These are phyloP conservation scores for Threskiornis aethiopicus DNA, from an alignment of 2,797 vertebrate species.

Conservation along the genomic window DNA sequence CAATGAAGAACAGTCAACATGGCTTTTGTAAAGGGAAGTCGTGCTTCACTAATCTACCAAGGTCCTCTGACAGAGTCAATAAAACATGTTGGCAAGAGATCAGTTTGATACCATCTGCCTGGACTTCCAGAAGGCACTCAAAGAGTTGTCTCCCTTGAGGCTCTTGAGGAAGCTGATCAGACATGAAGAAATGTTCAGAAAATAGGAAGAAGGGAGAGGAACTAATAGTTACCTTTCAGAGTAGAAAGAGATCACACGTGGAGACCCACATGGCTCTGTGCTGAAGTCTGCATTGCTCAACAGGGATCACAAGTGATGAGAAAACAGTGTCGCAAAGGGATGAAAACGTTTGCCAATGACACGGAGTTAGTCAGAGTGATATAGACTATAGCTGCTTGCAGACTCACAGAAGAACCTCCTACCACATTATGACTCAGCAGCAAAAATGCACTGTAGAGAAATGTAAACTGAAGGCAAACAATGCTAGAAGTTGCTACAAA, in stretches of 20 bases:
- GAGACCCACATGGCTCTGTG: neutral
- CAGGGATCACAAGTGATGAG: neutral
- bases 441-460: neutral
- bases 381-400: neutral
- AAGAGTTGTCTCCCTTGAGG: neutral
- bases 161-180: neutral
- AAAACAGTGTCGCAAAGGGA: neutral
- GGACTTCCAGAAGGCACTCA: conserved; percentile 2
- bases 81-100: neutral
- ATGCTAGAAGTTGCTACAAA: neutral
- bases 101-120: conserved; percentile 16
- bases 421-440: neutral
- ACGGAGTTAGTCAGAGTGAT: neutral
- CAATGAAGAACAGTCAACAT: neutral
- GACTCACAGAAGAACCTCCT: neutral
- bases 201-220: neutral
- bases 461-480: neutral
- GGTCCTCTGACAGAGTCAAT: neutral
- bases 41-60: neutral
- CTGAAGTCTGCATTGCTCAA: neutral
- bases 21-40: neutral
- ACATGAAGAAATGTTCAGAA: conserved; percentile 9
- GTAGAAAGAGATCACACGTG: neutral
- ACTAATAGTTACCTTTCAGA: neutral
- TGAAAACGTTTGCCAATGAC: neutral